These are phyloP conservation scores for Paramormyrops kingsleyae DNA, from an alignment of 2,113 vertebrate species.

Conservation along the genomic window DNA sequence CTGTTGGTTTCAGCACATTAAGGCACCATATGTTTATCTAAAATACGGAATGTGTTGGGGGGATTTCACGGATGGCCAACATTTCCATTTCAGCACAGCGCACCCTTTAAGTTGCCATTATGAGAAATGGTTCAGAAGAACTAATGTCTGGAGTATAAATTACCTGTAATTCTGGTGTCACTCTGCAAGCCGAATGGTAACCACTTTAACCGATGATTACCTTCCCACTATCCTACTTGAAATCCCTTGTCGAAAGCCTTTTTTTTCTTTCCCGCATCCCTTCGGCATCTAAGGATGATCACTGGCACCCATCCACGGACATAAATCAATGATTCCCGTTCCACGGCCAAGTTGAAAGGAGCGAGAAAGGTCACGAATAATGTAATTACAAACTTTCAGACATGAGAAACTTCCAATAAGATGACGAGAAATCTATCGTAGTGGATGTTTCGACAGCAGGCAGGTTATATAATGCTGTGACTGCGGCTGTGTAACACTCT, in stretches of 20 bases:
- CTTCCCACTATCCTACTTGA: neutral
- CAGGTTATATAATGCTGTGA: neutral
- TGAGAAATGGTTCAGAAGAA: neutral
- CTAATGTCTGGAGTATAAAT: neutral
- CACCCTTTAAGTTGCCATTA: neutral
- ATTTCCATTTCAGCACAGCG: neutral
- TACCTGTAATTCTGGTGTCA: neutral
- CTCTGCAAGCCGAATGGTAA: neutral
- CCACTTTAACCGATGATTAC: neutral
- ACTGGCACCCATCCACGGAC: neutral
- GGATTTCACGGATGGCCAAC: neutral
- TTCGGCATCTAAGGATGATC: neutral
- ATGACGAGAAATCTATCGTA: neutral
- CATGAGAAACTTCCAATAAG: neutral
- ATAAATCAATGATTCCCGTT: neutral
- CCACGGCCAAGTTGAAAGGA: neutral
- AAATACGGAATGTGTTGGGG: neutral
- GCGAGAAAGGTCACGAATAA: neutral
- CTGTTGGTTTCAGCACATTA: neutral
- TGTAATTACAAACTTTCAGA: neutral
- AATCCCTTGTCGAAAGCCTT: neutral
- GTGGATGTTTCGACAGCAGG: neutral
- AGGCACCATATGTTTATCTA: neutral
- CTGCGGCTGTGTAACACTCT: neutral
- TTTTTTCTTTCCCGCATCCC: neutral